These are phyloP conservation scores for Pteronotus mesoamericanus DNA, from an alignment of 2,797 vertebrate genomes.

Conservation along the genomic window DNA sequence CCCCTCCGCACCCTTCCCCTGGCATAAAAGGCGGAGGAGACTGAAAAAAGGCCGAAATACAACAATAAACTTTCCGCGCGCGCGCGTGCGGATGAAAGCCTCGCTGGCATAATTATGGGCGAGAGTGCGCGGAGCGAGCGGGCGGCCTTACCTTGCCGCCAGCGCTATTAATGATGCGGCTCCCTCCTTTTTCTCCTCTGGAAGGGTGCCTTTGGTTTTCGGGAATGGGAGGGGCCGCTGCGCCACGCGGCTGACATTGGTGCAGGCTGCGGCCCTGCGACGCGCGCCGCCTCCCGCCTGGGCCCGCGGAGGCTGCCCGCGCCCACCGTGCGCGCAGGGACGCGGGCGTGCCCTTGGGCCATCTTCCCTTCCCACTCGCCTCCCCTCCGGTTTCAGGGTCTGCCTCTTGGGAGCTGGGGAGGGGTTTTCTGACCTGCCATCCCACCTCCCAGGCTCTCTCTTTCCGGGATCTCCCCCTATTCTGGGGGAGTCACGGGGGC, in stretches of 20 bases:
- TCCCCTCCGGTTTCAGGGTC: neutral
- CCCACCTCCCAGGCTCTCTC: neutral
- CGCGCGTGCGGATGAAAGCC: slow-evolving; percentile 67
- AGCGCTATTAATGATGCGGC: slow-evolving; percentile 72
- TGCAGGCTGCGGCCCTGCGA: slow-evolving; percentile 3
- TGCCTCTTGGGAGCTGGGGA: neutral
- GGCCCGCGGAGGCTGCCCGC: neutral
- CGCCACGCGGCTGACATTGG: slow-evolving; percentile 48
- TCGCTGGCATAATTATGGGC: slow-evolving; percentile 77
- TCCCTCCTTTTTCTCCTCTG: slow-evolving; percentile 57
- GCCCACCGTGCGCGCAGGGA: accelerated
- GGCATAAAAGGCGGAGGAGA: slow-evolving; percentile 77
- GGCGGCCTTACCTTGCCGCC: slow-evolving; percentile 78
- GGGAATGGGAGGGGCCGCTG: neutral
- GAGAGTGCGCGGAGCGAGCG: slow-evolving; percentile 52
- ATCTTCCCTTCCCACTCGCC: neutral
- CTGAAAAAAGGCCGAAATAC: slow-evolving; percentile 74
- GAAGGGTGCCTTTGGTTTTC: slow-evolving; percentile 61
- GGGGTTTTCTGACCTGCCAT: neutral
- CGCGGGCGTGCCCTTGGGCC: accelerated
- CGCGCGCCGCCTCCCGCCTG: neutral
- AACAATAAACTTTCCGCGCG: slow-evolving; percentile 77
- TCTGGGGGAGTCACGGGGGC: neutral
- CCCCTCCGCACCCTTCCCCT: slow-evolving; percentile 82
- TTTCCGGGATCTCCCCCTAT: neutral